Base-by-base conservation (phyloP, 2,113 vertebrate genomes). In the Salvelinus alpinus region DNA sequence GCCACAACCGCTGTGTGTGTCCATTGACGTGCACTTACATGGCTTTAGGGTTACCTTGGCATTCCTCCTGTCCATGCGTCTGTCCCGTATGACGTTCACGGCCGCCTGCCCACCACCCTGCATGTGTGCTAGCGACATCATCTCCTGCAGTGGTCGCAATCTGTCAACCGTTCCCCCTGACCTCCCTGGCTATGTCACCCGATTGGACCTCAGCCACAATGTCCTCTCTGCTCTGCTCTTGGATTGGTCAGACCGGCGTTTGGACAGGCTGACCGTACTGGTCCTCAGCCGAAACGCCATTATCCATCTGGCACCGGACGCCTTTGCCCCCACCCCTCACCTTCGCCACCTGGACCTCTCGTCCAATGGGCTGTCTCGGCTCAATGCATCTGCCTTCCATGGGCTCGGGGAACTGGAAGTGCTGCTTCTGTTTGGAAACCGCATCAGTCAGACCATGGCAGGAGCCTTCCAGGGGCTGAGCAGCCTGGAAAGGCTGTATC, bases 191-290 rank as follows among this genome's bases (percentile, higher is more conserved):
- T 93, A 90, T 64, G 90, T 93, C 80, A 93, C 90, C 68, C 92
- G 88, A 65, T 62, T 96, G 89, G 95, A 96, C 90, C 87, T 96
- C 79, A 93, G 95, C 92, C 94, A 95, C 78, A 96, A 96, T 76
- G 85, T 71, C 72, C 92, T 96, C 69, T 75, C 84, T 3, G 54
- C 80, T 73, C 86, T 96, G 77, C 88, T 83, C 44, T 77, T 86
- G 16, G 91, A 91, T 78, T 96, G 95, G 95, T 87, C 92, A 14
- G 87, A 91, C 0, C 71, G 62, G 11, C 83, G 91, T 0, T 87
- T 94, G 16, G 88, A 91, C 44, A 90, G 94, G 72, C 90, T 96
- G 24, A 77, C 91, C 38, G 86, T 91, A 3, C 87, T 96, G 71
- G 88, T 95, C 80, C 72, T 96, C 66, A 88, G 88, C 87, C 91